Conservation (phyloP, 2,113 vertebrate genomes). For the Chroicocephalus ridibundus region DNA sequence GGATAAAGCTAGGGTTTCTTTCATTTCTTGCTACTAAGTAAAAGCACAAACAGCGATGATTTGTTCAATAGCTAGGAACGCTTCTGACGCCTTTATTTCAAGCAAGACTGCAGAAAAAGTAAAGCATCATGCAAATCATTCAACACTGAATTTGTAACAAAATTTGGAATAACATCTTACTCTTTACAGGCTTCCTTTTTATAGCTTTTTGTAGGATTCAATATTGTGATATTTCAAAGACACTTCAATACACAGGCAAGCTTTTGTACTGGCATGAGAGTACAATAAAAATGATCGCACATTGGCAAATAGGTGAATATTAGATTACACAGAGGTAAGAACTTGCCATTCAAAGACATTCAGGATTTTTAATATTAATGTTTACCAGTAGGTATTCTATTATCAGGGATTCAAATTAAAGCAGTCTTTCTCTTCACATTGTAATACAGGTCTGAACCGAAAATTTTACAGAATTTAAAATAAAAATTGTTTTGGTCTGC, state of each 20-base stretch:
- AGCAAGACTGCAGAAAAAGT: background rate
- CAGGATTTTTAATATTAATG: background rate
- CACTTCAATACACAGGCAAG: background rate
- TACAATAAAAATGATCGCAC: background rate
- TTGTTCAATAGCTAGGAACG: background rate
- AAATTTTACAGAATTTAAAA: background rate
- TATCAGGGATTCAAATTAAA: background rate
- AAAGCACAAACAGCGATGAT: background rate
- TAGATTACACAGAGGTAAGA: background rate
- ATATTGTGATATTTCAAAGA: conserved; percentile 21
- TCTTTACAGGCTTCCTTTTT: background rate
- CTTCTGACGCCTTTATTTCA: background rate
- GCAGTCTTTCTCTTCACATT: background rate
- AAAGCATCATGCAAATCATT: background rate
- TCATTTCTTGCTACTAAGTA: background rate
- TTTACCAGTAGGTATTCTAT: background rate
- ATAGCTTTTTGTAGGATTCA: background rate
- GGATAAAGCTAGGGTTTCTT: background rate
- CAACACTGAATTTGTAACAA: background rate
- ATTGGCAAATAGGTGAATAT: background rate
- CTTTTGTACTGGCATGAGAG: background rate
- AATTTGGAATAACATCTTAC: background rate
- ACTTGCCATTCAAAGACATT: background rate
- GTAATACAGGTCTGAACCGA: background rate
- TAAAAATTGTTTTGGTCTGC: background rate